Base-by-base conservation (phyloP, 2,113 vertebrate genomes). In the Chlorodrepanis virens region DNA sequence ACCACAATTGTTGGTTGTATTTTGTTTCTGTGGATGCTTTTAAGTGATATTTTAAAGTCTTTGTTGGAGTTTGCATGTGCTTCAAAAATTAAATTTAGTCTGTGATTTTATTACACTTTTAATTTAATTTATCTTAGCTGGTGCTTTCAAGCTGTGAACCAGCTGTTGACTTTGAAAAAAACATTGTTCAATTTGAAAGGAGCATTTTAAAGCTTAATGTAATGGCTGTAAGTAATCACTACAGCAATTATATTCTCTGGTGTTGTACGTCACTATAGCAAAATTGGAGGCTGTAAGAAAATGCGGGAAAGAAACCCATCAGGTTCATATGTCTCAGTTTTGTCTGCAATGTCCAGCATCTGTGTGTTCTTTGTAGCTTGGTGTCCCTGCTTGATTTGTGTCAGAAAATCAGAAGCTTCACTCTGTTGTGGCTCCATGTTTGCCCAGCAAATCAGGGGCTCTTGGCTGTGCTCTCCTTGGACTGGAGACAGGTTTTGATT, bases 121-220 rank as follows among this genome's bases (percentile, higher is more conserved):
- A 97, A 98, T 98, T 98, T 98, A 98, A 98, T 98, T 98, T 98
- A 98, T 98, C 97, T 96, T 98, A 98, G 98, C 94, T 93, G 96
- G 96, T 98, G 97, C 96, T 96, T 97, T 97, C 98, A 98, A 98
- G 98, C 98, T 98, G 98, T 93, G 98, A 98, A 95, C 97, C 98
- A 98, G 98, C 97, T 98, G 98, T 98, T 98, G 97, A 97, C 98
- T 98, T 98, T 98, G 98, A 97, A 98, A 98, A 98, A 98, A 98
- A 97, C 97, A 97, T 98, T 98, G 98, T 98, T 98, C 97, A 97
- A 97, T 98, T 97, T 97, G 97, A 97, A 97, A 97, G 92, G 94
- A 97, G 83, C 97, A 81, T 97, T 98, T 98, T 97, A 96, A 98
- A 97, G 96, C 95, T 97, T 97, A 97, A 96, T 97, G 94, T 96